Evolutionary conservation across 2,888 invertebrate species (phyloP), one percentile per base, ranked within the genome.

Genomic region (Acholoe squamosa): DNA sequence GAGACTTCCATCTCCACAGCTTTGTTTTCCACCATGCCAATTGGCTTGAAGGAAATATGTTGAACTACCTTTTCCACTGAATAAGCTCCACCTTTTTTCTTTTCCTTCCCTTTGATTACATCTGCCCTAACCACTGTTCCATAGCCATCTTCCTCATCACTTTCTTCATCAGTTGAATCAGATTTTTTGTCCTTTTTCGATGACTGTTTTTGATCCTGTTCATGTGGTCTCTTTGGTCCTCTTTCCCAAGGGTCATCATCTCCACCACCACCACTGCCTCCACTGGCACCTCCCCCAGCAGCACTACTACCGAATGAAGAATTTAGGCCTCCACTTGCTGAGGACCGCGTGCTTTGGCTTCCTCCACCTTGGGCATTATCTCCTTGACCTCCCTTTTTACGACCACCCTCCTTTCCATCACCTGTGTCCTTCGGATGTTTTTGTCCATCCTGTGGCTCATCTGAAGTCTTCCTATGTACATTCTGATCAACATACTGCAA

Each of bases 191-290:
- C 86, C 54, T 86, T 86, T 33, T 86, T 86, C 10, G 54, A 16
- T 5, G 52, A 16, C 14, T 5, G 28, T 7, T 33, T 54, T 54
- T 54, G 54, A 31, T 86, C 86, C 33, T 54, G 25, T 28, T 86
- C 86, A 86, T 86, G 86, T 1, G 86, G 31, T 33, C 86, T 52
- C 28, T 86, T 86, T 0, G 16, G 7, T 33, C 86, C n/a, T 28
- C 86, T 52, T 86, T 86, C 86, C 86, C 86, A 86, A n/a, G 86
- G 86, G 25, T 86, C 86, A 54, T 86, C 86, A 86, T 86, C 86
- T 16, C 56, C 86, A 22, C 84, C 84, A 54, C 86, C 54, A 86
- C 54, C 54, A 28, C 31, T 28, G 22, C 86, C 54, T 54, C 54
- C 86, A 19, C 56, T 22, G 0, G 31, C 86, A 28, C 86, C 86